A percentile compares a stretch with the other conserved stretches of the same genome.
Evolutionary conservation across 2,888 invertebrate species (phyloP).

Genomic region (Pocota personata): DNA sequence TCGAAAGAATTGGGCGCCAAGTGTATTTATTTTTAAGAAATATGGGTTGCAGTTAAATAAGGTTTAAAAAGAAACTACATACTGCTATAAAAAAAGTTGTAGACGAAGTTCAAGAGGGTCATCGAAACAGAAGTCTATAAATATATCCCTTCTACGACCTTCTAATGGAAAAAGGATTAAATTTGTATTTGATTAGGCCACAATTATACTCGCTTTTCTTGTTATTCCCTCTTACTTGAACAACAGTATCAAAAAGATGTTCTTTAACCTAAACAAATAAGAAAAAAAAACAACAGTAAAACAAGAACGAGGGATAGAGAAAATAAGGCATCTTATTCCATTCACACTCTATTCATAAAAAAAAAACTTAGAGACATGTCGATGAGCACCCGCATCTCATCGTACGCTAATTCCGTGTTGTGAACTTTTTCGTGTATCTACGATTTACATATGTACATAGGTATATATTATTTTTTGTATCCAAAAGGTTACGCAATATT

Average conservation of each 20-base stretch:
- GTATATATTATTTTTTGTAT: too few species aligned
- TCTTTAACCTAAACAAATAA: slow-evolving; percentile 30
- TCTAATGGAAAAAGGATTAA: slow-evolving; percentile 41
- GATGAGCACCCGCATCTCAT: not conserved
- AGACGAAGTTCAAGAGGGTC: not conserved
- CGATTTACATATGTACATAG: too few species aligned
- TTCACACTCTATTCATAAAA: not conserved
- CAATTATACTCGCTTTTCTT: slow-evolving; percentile 9
- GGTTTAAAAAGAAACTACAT: not conserved
- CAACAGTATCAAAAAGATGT: not conserved
- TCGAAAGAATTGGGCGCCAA: too few species aligned
- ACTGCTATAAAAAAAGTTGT: not conserved
- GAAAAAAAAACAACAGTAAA: not conserved
- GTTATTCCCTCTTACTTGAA: not conserved
- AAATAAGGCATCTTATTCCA: not conserved
- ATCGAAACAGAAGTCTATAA: not conserved
- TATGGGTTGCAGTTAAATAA: not conserved
- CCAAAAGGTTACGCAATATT: not conserved
- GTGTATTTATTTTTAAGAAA: too few species aligned
- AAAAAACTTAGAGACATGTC: not conserved
- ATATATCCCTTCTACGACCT: not conserved
- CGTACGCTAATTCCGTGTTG: not conserved
- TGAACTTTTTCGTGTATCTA: not conserved
- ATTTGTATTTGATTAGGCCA: slow-evolving; percentile 41
- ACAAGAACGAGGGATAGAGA: not conserved